phyloP scores from a whole-genome alignment of 1,140 invertebrate species.

The Nasonia longicornis region DNA sequence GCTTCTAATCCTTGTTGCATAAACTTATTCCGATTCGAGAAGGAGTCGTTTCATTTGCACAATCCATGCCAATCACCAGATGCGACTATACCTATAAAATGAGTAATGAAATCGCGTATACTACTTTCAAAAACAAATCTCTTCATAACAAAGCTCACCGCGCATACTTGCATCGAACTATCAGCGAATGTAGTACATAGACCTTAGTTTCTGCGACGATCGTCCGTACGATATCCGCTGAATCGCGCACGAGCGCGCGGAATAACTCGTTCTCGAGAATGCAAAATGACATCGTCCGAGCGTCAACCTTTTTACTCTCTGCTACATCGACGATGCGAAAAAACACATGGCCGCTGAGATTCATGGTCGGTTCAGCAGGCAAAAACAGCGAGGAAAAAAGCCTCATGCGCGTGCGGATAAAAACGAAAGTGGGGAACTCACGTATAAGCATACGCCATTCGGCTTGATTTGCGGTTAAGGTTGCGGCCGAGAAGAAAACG shows the following conservation, averaged over 20 bases:
- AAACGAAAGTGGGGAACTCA: constrained; percentile 27
- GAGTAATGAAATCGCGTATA: too few relatives aligned
- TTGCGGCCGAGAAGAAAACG: not conserved
- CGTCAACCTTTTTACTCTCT: constrained; percentile 6
- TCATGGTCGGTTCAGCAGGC: not conserved
- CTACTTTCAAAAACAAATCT: too few relatives aligned
- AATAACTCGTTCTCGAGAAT: constrained; percentile 40
- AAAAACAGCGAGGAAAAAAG: not conserved
- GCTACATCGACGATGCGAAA: not conserved
- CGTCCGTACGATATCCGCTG: not conserved
- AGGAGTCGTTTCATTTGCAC: not conserved
- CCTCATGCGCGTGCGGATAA: not conserved
- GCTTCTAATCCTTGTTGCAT: not conserved
- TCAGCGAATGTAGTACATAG: too few relatives aligned
- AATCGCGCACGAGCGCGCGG: not conserved
- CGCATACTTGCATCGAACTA: not conserved
- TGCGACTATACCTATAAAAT: too few relatives aligned
- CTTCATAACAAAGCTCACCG: too few relatives aligned
- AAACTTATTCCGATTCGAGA: not conserved
- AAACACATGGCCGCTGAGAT: not conserved
- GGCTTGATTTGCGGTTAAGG: not conserved
- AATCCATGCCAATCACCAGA: too few relatives aligned
- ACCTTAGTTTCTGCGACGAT: not conserved
- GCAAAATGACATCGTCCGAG: constrained; percentile 35
- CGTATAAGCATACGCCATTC: not conserved